Evolutionary conservation across 1,140 invertebrate genomes (phyloP).

Genomic region (Trichonephila clavipes): DNA sequence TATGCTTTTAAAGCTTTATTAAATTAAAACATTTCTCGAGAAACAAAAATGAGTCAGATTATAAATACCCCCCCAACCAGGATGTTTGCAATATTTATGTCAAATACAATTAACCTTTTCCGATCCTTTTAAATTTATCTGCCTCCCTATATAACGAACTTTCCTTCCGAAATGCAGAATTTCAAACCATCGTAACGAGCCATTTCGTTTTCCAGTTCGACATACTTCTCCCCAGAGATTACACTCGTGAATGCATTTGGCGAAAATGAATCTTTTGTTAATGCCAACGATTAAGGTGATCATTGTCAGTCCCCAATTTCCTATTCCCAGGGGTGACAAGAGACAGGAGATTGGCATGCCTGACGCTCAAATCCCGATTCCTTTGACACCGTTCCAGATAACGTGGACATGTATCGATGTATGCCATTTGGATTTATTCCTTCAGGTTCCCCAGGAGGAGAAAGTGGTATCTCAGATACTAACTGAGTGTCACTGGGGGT

Average conservation of each 20-base stretch:
- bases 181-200: neutral
- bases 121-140: too few species aligned
- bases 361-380: neutral
- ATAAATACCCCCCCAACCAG: too few species aligned
- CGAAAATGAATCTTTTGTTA: slow-evolving; percentile 23
- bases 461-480: neutral
- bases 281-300: slow-evolving; percentile 29
- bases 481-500: neutral
- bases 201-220: neutral
- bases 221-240: neutral
- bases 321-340: neutral
- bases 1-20: too few species aligned
- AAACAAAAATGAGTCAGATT: too few species aligned
- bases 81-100: too few species aligned
- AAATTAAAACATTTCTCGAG: too few species aligned
- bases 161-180: neutral
- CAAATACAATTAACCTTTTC: too few species aligned
- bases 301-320: slow-evolving; percentile 26
- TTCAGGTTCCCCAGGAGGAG: neutral
- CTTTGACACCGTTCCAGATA: slow-evolving; percentile 19
- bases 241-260: neutral
- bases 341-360: neutral
- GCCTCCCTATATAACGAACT: neutral
- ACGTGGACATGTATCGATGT: neutral
- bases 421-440: slow-evolving; percentile 1